Conservation (phyloP, 2,888 invertebrate genomes). For the Hirtodrosophila trivittata region DNA sequence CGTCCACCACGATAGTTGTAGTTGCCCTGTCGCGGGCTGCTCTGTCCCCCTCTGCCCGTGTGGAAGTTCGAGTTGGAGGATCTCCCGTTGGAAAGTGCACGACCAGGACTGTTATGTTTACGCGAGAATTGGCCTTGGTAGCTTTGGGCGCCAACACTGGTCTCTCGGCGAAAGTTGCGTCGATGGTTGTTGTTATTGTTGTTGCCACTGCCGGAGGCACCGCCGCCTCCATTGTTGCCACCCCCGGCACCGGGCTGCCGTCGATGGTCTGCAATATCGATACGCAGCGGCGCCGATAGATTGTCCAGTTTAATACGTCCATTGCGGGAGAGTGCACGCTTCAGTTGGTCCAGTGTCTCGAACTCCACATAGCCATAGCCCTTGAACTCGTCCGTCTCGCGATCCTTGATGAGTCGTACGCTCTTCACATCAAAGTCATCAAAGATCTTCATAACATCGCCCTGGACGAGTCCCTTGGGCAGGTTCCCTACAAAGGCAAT, state of each 20-base stretch:
- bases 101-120: constrained; percentile 25
- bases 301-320: constrained; percentile 91
- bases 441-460: constrained; percentile 95
- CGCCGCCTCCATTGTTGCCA: constrained; percentile 43
- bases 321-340: constrained; percentile 91
- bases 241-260: constrained; percentile 80
- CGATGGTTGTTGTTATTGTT: constrained; percentile 39
- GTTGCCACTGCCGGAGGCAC: constrained; percentile 45
- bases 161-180: constrained; percentile 54
- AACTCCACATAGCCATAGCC: constrained; percentile 99
- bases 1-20: constrained; percentile 33
- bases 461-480: constrained; percentile 94
- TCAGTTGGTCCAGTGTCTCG: constrained; percentile 90
- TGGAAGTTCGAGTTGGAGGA: constrained; percentile 28
- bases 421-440: constrained; percentile 88
- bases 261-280: constrained; percentile 94
- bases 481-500: constrained; percentile 97
- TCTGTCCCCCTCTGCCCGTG: constrained; percentile 16
- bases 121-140: constrained; percentile 31
- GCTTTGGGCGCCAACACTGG: constrained; percentile 41
- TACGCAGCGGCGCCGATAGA: constrained; percentile 87
- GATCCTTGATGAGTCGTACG: constrained; percentile 96
- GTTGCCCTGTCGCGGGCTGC: constrained; percentile 18
- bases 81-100: constrained; percentile 26
- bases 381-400: constrained; percentile 97